phyloP scores from a whole-genome alignment of 2,113 vertebrate species.

The Mixornis gularis region DNA sequence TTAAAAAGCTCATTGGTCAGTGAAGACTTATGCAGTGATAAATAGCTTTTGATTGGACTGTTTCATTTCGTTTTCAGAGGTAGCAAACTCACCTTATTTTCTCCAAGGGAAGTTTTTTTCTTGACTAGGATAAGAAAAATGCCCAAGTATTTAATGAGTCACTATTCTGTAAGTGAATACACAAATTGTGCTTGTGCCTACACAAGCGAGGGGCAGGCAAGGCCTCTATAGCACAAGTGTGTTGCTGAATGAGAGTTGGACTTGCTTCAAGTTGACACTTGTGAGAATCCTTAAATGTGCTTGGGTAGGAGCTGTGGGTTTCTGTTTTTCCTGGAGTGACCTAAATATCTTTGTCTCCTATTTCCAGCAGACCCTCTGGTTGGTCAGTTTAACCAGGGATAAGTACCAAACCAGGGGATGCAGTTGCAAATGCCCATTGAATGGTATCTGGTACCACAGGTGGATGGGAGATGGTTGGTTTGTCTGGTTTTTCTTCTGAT shows the following conservation, averaged over 20 bases:
- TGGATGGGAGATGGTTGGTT: neutral
- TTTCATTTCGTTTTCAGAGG: neutral
- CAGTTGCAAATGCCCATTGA: neutral
- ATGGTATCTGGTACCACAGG: accelerated
- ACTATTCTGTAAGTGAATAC: neutral
- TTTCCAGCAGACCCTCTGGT: neutral
- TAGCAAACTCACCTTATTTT: neutral
- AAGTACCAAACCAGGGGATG: neutral
- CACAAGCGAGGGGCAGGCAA: neutral
- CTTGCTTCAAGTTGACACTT: neutral
- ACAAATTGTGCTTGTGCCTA: too few relatives aligned
- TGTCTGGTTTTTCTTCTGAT: neutral
- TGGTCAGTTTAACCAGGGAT: neutral
- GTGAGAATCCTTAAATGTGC: neutral
- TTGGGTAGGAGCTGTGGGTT: neutral
- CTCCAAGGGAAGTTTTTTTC: neutral
- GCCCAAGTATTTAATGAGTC: neutral
- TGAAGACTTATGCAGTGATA: neutral
- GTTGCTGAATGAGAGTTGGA: neutral
- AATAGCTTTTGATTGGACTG: neutral
- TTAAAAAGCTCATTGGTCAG: neutral
- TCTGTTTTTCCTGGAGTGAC: neutral
- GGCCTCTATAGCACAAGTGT: neutral
- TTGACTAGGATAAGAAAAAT: neutral
- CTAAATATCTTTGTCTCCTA: neutral